Evolutionary conservation across 2,113 vertebrate species (phyloP).

Genomic region (Leucosticte australis): DNA sequence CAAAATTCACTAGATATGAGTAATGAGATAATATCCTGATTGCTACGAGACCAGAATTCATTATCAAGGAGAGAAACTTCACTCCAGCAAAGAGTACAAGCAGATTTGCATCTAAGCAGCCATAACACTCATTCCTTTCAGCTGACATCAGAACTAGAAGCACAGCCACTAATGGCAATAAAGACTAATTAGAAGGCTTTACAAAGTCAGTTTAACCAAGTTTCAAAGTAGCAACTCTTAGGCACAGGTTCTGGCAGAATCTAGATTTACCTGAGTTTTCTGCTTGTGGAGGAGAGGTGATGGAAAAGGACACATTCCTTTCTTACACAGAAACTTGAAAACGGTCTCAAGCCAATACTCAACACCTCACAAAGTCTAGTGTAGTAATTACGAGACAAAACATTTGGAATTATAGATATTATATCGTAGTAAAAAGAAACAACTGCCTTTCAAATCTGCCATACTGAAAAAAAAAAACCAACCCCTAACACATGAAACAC

Average conservation of each 20-base stretch:
- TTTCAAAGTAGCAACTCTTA: background rate
- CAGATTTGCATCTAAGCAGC: background rate
- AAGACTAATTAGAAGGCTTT: background rate
- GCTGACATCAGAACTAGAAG: background rate
- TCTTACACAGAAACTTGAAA: conserved; percentile 9
- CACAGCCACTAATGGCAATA: background rate
- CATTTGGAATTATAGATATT: background rate
- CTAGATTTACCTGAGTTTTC: conserved; percentile 44
- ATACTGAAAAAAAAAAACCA: background rate
- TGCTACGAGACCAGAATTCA: background rate
- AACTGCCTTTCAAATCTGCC: conserved; percentile 31
- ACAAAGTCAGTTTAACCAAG: background rate
- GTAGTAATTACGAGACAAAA: background rate
- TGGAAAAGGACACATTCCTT: background rate
- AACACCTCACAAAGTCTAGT: background rate
- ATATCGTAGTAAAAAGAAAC: background rate
- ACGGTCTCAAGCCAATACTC: conserved; percentile 47
- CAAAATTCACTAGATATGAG: background rate
- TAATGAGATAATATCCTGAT: background rate
- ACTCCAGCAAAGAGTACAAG: background rate
- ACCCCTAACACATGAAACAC: background rate
- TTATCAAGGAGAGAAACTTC: background rate
- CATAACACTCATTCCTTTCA: background rate
- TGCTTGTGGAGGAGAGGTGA: background rate
- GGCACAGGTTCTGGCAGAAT: conserved; percentile 23